These are phyloP conservation scores for Bradypodion pumilum DNA, from an alignment of 2,797 vertebrate species.

Conservation along the genomic window DNA sequence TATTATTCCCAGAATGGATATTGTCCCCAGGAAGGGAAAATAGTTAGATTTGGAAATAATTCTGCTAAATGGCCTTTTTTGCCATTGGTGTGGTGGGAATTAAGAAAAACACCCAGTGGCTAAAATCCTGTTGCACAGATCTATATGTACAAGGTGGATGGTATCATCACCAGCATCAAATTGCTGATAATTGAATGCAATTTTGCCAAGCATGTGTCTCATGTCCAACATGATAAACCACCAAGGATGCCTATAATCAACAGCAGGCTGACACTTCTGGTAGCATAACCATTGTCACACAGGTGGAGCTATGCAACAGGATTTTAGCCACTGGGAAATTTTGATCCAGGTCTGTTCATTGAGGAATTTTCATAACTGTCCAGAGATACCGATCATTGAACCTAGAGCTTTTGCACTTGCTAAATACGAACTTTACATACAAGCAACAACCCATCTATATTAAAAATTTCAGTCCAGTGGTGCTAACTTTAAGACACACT, in stretches of 20 bases:
- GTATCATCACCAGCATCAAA: too few relatives aligned
- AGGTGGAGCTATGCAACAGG: too few relatives aligned
- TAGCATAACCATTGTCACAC: too few relatives aligned
- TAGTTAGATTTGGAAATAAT: neutral
- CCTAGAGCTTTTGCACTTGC: neutral
- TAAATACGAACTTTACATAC: neutral
- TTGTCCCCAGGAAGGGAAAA: neutral
- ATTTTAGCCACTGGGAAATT: neutral
- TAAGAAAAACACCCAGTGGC: neutral
- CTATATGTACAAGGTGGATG: too few relatives aligned
- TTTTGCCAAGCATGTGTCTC: too few relatives aligned
- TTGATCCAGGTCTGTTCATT: neutral
- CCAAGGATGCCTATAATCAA: too few relatives aligned
- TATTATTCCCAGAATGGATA: neutral
- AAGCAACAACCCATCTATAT: slow-evolving; percentile 37
- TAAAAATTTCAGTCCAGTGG: slow-evolving; percentile 70
- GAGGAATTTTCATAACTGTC: neutral
- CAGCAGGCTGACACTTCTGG: too few relatives aligned
- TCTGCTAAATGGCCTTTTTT: neutral
- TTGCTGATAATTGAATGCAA: too few relatives aligned
- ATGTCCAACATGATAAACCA: too few relatives aligned
- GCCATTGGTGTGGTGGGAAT: neutral
- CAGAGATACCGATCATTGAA: neutral
- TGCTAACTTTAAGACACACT: slow-evolving; percentile 71
- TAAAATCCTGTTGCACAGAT: too few relatives aligned